Conservation (phyloP, 2,797 vertebrate genomes). For the Acipenser transmontanus region DNA sequence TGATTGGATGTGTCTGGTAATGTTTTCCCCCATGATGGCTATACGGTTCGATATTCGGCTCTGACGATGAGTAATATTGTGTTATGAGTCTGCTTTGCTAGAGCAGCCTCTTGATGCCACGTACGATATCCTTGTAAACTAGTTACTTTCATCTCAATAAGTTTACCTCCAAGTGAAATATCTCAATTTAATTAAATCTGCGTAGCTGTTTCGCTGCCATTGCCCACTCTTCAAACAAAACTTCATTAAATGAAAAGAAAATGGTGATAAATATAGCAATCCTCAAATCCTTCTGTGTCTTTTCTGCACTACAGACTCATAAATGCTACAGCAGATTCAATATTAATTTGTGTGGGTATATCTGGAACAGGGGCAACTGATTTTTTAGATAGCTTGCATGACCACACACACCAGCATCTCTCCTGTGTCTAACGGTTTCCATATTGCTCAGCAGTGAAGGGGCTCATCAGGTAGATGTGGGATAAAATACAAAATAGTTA, state of each 20-base stretch:
- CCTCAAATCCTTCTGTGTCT: background rate
- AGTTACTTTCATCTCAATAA: conserved; percentile 8
- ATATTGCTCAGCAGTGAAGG: background rate
- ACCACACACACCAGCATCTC: background rate
- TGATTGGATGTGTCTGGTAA: background rate
- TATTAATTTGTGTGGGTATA: background rate
- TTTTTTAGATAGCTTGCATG: background rate
- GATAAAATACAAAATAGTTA: too few species aligned
- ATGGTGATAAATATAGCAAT: background rate
- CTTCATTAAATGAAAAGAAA: background rate
- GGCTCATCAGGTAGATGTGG: too few species aligned
- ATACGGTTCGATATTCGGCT: background rate
- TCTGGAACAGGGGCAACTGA: too few species aligned
- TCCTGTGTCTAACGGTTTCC: background rate
- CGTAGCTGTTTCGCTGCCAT: background rate
- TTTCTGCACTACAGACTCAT: background rate
- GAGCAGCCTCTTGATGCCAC: background rate
- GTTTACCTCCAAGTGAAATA: conserved; percentile 4
- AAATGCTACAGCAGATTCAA: background rate
- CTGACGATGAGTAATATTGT: background rate
- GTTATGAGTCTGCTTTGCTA: background rate
- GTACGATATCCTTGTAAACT: background rate
- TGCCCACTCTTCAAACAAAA: conserved; percentile 6
- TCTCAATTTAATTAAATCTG: conserved; percentile 4
- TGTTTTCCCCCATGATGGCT: too few species aligned